Conservation (phyloP, 2,113 vertebrate genomes). For the Poeciliopsis retropinna region DNA sequence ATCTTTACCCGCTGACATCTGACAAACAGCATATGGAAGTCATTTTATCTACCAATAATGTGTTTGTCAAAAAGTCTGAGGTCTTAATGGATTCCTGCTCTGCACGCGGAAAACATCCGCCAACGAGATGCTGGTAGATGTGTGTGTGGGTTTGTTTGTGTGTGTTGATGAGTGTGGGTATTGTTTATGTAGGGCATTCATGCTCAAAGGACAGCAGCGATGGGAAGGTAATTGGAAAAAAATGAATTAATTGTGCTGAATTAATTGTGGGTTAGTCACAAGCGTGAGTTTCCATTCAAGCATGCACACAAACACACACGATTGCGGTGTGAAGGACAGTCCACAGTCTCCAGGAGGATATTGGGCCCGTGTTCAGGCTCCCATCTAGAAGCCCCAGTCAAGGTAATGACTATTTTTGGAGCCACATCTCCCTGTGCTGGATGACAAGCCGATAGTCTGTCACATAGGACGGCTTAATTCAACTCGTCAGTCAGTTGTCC, state of each 20-base stretch:
- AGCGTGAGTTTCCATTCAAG: slow-evolving; percentile 12
- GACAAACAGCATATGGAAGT: slow-evolving; percentile 90
- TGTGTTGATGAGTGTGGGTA: slow-evolving; percentile 24
- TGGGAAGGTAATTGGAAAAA: slow-evolving; percentile 26
- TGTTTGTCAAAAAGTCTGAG: slow-evolving; percentile 85
- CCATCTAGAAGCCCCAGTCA: slow-evolving; percentile 62
- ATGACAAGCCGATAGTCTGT: slow-evolving; percentile 67
- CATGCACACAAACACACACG: not conserved
- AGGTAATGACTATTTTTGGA: slow-evolving; percentile 77
- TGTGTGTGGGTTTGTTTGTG: slow-evolving; percentile 40
- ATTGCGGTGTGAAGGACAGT: slow-evolving; percentile 69
- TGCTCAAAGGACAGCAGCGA: slow-evolving; percentile 43
- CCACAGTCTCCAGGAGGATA: slow-evolving; percentile 73
- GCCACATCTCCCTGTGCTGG: slow-evolving; percentile 40
- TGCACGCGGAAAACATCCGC: slow-evolving; percentile 62
- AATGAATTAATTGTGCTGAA: slow-evolving; percentile 44
- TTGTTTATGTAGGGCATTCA: slow-evolving; percentile 43
- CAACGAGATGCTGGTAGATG: slow-evolving; percentile 76
- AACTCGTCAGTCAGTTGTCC: slow-evolving; percentile 69
- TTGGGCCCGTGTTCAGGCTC: slow-evolving; percentile 66
- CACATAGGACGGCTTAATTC: slow-evolving; percentile 64
- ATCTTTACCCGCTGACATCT: slow-evolving; percentile 86
- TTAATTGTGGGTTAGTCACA: slow-evolving; percentile 45
- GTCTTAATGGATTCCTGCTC: slow-evolving; percentile 84
- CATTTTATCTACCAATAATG: slow-evolving; percentile 87